A percentile compares a stretch with the other conserved stretches of the same genome.
phyloP scores from a whole-genome alignment of 2,797 vertebrate genomes.

The Helostoma temminkii region DNA sequence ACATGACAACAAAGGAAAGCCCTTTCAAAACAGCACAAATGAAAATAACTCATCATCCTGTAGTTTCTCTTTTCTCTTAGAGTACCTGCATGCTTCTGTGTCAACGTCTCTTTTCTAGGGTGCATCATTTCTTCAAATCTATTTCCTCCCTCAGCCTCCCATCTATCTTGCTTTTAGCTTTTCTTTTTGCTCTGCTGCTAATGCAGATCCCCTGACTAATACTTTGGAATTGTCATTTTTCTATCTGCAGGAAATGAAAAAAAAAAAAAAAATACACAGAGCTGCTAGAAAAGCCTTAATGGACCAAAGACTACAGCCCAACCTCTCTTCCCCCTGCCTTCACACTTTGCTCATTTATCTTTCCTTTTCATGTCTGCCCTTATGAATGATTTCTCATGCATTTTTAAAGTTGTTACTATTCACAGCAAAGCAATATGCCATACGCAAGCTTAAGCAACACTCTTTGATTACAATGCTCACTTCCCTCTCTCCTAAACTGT shows the following conservation, averaged over 20 bases:
- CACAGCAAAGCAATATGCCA: slow-evolving; percentile 33
- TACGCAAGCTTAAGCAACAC: slow-evolving; percentile 31
- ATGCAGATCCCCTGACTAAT: slow-evolving; percentile 63
- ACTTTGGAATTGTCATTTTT: slow-evolving; percentile 61
- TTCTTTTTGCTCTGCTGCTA: slow-evolving; percentile 51
- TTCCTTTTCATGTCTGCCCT: slow-evolving; percentile 39
- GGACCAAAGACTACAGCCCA: slow-evolving; percentile 55
- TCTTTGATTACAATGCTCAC: slow-evolving; percentile 9
- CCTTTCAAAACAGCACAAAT: slow-evolving; percentile 27
- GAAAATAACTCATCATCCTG: slow-evolving; percentile 42
- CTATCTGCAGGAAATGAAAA: slow-evolving; percentile 48
- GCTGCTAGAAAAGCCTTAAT: slow-evolving; percentile 58
- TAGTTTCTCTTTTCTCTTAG: slow-evolving; percentile 26
- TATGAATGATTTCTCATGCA: slow-evolving; percentile 50
- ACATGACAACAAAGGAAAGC: slow-evolving; percentile 34
- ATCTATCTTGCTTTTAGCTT: slow-evolving; percentile 60
- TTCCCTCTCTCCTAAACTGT: slow-evolving; percentile 20
- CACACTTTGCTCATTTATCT: slow-evolving; percentile 61
- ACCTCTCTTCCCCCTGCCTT: slow-evolving; percentile 37
- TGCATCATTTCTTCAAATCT: slow-evolving; percentile 59
- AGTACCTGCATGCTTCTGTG: slow-evolving; percentile 41
- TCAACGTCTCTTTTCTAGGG: slow-evolving; percentile 51
- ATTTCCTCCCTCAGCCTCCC: slow-evolving; percentile 39
- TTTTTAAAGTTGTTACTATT: slow-evolving; percentile 50
- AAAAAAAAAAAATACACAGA: slow-evolving; percentile 44